phyloP scores from a whole-genome alignment of 2,113 vertebrate species.

The Girardinichthys multiradiatus region DNA sequence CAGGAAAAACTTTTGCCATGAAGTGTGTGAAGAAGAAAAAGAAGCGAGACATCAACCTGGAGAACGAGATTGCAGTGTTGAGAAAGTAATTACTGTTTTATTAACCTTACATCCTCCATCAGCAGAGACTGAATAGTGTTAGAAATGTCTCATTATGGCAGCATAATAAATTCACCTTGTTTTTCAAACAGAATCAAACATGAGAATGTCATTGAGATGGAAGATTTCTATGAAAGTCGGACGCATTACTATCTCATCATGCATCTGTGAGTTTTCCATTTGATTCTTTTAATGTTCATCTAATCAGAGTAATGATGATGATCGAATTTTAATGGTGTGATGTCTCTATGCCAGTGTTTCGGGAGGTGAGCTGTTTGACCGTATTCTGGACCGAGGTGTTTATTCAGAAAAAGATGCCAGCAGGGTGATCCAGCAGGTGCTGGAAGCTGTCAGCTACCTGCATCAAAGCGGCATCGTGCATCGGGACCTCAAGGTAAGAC shows the following conservation, averaged over 20 bases:
- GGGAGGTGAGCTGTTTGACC: slow-evolving; percentile 96
- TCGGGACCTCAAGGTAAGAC: slow-evolving; percentile 90
- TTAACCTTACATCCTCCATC: neutral
- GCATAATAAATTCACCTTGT: neutral
- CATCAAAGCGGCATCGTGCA: slow-evolving; percentile 94
- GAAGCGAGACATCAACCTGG: slow-evolving; percentile 87
- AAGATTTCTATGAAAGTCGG: slow-evolving; percentile 93
- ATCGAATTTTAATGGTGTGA: neutral
- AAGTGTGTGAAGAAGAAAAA: slow-evolving; percentile 97
- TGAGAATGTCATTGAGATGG: slow-evolving; percentile 93
- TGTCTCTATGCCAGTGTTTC: slow-evolving; percentile 82
- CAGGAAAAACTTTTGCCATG: slow-evolving; percentile 89
- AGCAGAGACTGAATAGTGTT: neutral
- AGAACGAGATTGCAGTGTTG: slow-evolving; percentile 94
- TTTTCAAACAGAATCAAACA: slow-evolving; percentile 89
- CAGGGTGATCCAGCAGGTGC: slow-evolving; percentile 91
- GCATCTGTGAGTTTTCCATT: slow-evolving; percentile 91
- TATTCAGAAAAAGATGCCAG: slow-evolving; percentile 96
- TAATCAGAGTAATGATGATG: neutral
- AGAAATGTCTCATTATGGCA: neutral
- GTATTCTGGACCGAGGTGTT: slow-evolving; percentile 92
- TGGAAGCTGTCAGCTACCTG: slow-evolving; percentile 91
- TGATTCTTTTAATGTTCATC: rapidly evolving
- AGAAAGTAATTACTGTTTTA: slow-evolving; percentile 81
- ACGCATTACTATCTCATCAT: slow-evolving; percentile 96